These are phyloP conservation scores for Byasa hedistus DNA, from an alignment of 2,888 invertebrate species.

Conservation along the genomic window DNA sequence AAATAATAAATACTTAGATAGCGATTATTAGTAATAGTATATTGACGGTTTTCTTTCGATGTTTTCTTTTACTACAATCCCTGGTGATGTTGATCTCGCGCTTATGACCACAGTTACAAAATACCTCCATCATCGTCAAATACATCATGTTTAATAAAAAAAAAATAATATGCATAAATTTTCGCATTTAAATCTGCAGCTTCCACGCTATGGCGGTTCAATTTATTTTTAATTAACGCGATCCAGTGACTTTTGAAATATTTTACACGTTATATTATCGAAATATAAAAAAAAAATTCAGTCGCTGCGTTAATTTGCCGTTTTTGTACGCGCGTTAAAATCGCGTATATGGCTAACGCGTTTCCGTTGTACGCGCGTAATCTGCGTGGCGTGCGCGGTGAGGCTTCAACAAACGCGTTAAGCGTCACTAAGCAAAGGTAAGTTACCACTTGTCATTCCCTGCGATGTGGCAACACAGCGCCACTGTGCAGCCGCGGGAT, in stretches of 20 bases:
- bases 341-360: neutral
- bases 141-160: no score
- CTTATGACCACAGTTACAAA: no score
- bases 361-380: conserved; percentile 12
- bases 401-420: conserved; percentile 7
- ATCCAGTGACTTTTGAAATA: neutral
- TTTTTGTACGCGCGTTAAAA: conserved; percentile 4
- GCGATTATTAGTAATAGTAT: no score
- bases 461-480: neutral
- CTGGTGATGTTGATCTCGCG: no score
- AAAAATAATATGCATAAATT: neutral
- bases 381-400: conserved; percentile 8
- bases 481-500: neutral
- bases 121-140: no score
- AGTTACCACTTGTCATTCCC: conserved; percentile 13
- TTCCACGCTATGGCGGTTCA: neutral
- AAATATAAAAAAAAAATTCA: neutral
- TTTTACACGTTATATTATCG: neutral
- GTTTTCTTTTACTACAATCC: no score
- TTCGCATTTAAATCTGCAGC: neutral
- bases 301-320: neutral
- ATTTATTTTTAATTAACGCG: conserved; percentile 17
- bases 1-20: no score
- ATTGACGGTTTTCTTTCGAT: no score
- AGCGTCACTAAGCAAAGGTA: conserved; percentile 23